Evolutionary conservation across 2,888 invertebrate species (phyloP).

Genomic region (Trachelus stipa): DNA sequence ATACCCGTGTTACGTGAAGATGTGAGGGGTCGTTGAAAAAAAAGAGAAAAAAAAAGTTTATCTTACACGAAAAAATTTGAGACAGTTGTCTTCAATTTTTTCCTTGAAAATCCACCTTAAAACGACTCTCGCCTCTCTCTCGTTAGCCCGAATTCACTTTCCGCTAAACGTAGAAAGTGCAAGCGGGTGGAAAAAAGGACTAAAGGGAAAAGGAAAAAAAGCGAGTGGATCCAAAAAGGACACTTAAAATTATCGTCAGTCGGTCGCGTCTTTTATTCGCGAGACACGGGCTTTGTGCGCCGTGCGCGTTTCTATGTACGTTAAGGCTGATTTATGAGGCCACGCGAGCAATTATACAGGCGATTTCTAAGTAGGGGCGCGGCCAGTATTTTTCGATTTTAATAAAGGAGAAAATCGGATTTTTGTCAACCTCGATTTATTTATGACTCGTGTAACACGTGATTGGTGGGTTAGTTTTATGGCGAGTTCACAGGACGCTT

Average conservation of each 20-base stretch:
- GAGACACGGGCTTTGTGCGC: not conserved
- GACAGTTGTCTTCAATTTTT: fast-evolving
- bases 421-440: not conserved
- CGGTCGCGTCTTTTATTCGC: not conserved
- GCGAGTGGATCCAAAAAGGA: not conserved
- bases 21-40: no score
- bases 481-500: not conserved
- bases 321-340: not conserved
- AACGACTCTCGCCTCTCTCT: not conserved
- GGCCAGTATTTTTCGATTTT: not conserved
- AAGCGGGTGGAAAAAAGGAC: not conserved
- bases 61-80: no score
- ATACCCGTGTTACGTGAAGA: no score
- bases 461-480: not conserved
- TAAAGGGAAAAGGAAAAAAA: not conserved
- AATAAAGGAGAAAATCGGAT: not conserved
- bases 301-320: not conserved
- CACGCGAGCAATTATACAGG: conserved; percentile 2
- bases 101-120: not conserved
- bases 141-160: not conserved
- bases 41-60: no score
- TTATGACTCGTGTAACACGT: not conserved
- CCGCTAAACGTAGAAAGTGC: not conserved
- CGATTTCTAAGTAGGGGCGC: not conserved
- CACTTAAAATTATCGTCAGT: not conserved